Evolutionary conservation across 2,888 invertebrate genomes (phyloP).

Genomic region (Phytoseiulus persimilis): DNA sequence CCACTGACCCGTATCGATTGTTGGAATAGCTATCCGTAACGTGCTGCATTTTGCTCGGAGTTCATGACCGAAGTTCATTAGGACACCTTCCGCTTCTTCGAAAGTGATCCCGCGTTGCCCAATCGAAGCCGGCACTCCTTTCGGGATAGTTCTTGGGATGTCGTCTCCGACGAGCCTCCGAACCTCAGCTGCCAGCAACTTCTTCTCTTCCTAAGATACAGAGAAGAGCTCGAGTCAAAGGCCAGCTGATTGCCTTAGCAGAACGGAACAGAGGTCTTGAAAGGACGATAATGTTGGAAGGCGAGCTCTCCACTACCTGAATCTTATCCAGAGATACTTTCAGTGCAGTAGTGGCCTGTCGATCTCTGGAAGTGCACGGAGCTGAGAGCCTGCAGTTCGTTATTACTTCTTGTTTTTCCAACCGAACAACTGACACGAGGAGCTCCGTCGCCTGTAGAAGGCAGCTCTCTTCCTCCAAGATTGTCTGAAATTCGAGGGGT

Average conservation of each 20-base stretch:
- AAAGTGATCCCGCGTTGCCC: background rate
- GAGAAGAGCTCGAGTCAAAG: no score
- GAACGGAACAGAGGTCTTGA: no score
- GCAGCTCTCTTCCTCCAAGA: constrained; percentile 7
- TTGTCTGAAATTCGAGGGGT: background rate
- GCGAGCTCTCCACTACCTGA: constrained; percentile 8
- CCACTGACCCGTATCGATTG: background rate
- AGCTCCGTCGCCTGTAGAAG: constrained; percentile 14
- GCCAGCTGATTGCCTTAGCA: no score
- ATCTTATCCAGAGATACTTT: constrained; percentile 19
- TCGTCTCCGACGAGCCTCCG: background rate
- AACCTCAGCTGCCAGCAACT: background rate
- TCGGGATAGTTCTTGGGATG: background rate
- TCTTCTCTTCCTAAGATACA: constrained; percentile 26
- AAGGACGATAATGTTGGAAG: no score
- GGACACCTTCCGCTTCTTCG: constrained; percentile 22
- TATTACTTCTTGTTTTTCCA: constrained; percentile 34
- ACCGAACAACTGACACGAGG: constrained; percentile 23
- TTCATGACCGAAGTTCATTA: constrained; percentile 27
- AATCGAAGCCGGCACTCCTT: background rate
- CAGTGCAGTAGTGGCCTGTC: background rate
- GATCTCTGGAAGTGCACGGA: background rate
- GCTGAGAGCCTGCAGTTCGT: constrained; percentile 23
- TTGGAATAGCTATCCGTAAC: constrained; percentile 11
- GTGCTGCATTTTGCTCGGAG: constrained; percentile 31